A percentile compares a stretch with the other conserved stretches of the same genome.
Conservation (phyloP, 1,140 invertebrate genomes). For the Semibalanus balanoides region DNA sequence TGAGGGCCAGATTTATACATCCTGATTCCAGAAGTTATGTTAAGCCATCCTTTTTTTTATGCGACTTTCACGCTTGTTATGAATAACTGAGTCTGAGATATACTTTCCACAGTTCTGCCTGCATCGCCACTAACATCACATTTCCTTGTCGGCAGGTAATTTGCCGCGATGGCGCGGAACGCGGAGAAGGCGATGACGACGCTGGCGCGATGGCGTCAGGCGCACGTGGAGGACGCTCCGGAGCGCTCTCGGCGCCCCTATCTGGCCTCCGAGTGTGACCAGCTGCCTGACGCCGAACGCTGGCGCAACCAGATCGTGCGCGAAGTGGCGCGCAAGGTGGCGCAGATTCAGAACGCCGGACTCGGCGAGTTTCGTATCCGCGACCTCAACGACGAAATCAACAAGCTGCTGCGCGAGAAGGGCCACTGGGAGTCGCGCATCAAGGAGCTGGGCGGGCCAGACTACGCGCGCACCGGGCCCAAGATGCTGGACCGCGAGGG, state of each 20-base stretch:
- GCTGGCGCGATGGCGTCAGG: slow-evolving; percentile 82
- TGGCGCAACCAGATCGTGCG: slow-evolving; percentile 91
- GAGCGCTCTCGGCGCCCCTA: slow-evolving; percentile 72
- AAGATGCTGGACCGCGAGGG: slow-evolving; percentile 92
- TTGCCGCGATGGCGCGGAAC: slow-evolving; percentile 33
- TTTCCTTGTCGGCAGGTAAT: neutral
- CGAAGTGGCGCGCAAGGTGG: slow-evolving; percentile 97
- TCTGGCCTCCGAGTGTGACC: slow-evolving; percentile 81
- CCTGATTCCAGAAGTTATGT: no score
- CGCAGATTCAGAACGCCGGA: slow-evolving; percentile 98
- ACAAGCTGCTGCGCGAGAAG: slow-evolving; percentile 72
- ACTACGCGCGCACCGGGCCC: slow-evolving; percentile 81
- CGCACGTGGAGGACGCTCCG: slow-evolving; percentile 66
- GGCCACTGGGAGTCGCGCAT: slow-evolving; percentile 97
- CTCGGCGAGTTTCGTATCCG: slow-evolving; percentile 94
- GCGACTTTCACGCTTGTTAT: no score
- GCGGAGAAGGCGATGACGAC: slow-evolving; percentile 64
- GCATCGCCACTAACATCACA: no score
- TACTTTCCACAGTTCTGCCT: no score
- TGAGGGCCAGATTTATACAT: no score
- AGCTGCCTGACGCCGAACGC: slow-evolving; percentile 79
- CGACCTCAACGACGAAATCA: slow-evolving; percentile 98
- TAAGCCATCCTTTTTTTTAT: no score
- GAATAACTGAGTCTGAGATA: no score
- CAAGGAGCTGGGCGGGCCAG: slow-evolving; percentile 82